Base-by-base conservation (phyloP, 2,113 vertebrate genomes). In the Pterocles burchelli region DNA sequence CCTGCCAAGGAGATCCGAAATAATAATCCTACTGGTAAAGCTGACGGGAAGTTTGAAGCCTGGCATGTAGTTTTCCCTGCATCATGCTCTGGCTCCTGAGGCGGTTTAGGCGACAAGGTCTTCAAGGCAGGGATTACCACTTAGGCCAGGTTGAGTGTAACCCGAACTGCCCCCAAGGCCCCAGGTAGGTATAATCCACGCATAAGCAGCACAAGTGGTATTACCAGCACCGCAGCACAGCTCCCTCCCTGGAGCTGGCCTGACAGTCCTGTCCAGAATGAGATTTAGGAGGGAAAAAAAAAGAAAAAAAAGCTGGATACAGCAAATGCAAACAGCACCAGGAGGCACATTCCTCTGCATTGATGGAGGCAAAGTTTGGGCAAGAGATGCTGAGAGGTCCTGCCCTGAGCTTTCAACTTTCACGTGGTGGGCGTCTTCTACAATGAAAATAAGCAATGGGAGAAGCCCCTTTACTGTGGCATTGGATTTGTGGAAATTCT, bases 41-140 rank as follows among this genome's bases (percentile, higher is more conserved):
- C 51, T 11, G 65, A 22, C 0, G 3, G 12, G 55, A 61, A 70
- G 7, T 25, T 57, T 38, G 41, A 34, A 54, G 70, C 41, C 59
- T 33, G 51, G 55, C n/a, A 11, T 0, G 0, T 11, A 28, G 11
- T 22, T 62, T 78, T 52, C 43, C n/a, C 20, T 34, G 17, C 51
- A 1, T 11, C 0, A 0, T 3, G 4, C 51, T 25, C 29, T 29
- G n/a, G 12, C 68, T 57, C 25, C 55, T 33, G 41, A 2, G 4
- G 20, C 6, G 17, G 61, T 45, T 82, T 46, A 49, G 71, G 43
- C 0, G 2, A 36, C 11, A 19, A 36, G 14, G 43, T 45, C 72
- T 68, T 26, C 54, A 24, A 93, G 62, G 72, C 34, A 79, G 58
- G 76, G 70, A 72, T 90, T 58, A 29, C 31, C 31, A 63, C 31